Conservation (phyloP, 2,888 invertebrate genomes). For the Drosophila testacea region DNA sequence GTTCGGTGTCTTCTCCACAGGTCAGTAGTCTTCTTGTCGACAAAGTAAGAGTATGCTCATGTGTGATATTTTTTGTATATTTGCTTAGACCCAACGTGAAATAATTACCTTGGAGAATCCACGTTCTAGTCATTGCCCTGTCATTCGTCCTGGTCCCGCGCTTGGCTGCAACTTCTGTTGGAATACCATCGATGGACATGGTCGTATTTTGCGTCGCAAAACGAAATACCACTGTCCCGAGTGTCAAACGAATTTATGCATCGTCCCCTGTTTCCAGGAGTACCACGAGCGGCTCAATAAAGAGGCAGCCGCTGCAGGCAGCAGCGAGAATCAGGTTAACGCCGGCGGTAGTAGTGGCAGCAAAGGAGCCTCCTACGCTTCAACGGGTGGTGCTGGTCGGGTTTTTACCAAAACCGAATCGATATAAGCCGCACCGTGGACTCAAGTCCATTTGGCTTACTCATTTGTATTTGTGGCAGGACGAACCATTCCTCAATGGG, state of each 20-base stretch:
- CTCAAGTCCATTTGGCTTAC: slow-evolving; percentile 42
- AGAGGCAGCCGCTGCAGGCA: slow-evolving; percentile 72
- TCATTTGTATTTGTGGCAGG: slow-evolving; percentile 76
- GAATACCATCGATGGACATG: slow-evolving; percentile 94
- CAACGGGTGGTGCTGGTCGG: slow-evolving; percentile 59
- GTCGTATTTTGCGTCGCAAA: slow-evolving; percentile 92
- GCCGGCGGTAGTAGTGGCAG: slow-evolving; percentile 43
- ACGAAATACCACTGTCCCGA: slow-evolving; percentile 96
- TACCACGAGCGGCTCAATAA: slow-evolving; percentile 89
- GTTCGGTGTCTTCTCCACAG: slow-evolving; percentile 88
- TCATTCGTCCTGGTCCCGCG: slow-evolving; percentile 92
- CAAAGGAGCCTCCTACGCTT: slow-evolving; percentile 63
- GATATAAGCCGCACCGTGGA: slow-evolving; percentile 75
- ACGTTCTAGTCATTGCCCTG: slow-evolving; percentile 93
- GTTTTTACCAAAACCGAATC: slow-evolving; percentile 85
- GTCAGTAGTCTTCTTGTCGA: slow-evolving; percentile 77
- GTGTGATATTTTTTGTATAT: neutral
- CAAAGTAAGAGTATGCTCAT: neutral
- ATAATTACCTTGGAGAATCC: slow-evolving; percentile 85
- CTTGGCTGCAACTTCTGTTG: slow-evolving; percentile 95
- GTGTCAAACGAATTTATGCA: slow-evolving; percentile 94
- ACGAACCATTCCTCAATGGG: slow-evolving; percentile 32
- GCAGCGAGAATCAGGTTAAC: slow-evolving; percentile 52
- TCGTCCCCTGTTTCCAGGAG: slow-evolving; percentile 95
- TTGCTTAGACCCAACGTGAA: slow-evolving; percentile 85